Evolutionary conservation across 2,797 vertebrate species (phyloP).

Genomic region (Linurgus olivaceus): DNA sequence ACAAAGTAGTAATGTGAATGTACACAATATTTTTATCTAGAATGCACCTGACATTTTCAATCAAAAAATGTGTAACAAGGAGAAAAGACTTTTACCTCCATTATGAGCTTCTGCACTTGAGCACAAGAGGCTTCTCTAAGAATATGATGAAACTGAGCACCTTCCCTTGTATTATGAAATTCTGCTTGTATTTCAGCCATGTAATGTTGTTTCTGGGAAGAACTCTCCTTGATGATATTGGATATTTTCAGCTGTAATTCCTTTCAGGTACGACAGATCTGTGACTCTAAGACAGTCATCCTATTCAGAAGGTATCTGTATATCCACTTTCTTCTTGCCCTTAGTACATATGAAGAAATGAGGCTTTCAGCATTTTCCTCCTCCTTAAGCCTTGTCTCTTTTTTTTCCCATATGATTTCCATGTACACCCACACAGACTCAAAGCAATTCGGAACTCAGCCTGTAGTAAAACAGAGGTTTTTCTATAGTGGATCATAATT

Average conservation of each 20-base stretch:
- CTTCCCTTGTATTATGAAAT: neutral
- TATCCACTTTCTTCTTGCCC: neutral
- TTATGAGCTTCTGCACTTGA: neutral
- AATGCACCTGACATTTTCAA: neutral
- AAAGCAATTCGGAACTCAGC: neutral
- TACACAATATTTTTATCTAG: neutral
- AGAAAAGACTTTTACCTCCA: neutral
- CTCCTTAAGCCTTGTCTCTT: neutral
- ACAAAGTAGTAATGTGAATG: neutral
- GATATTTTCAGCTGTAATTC: neutral
- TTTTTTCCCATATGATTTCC: neutral
- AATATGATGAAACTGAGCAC: fast-evolving
- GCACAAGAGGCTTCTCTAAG: neutral
- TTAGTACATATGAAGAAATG: neutral
- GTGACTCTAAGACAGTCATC: neutral
- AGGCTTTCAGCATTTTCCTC: neutral
- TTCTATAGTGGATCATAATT: neutral
- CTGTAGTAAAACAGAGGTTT: neutral
- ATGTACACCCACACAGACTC: neutral
- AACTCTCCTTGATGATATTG: neutral
- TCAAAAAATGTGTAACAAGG: neutral
- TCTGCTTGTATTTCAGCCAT: neutral
- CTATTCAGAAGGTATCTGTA: neutral
- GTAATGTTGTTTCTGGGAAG: neutral
- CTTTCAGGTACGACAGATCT: neutral